Base-by-base conservation (phyloP, 2,888 invertebrate genomes). In the Rhimphoctona megacephalus region DNA sequence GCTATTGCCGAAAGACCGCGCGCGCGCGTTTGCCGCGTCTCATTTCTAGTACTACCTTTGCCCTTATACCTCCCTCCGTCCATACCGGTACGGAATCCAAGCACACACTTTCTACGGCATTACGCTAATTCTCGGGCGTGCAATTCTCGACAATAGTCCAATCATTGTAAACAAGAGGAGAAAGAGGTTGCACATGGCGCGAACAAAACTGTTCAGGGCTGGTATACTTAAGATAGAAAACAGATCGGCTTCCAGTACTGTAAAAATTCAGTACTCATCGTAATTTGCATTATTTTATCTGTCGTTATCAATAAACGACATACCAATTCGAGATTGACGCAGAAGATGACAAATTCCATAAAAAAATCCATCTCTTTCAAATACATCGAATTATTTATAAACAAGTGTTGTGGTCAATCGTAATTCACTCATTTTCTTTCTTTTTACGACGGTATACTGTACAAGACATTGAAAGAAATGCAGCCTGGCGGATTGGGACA, bases 151-250 rank as follows among this genome's bases (percentile, higher is more conserved):
- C 86, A 89, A 89, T 88, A 88, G 85, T 85, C 85, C 87, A 88
- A 89, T 89, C 87, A 88, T 85, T 88, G 89, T 87, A 88, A 88
- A 88, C 86, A 85, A 89, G 78, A 81, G 81, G 83, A 79, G 89
- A 46, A 81, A 74, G 80, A 78, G 80, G 52, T 25, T 64, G 78
- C 57, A 57, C 74, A 66, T 25, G 57, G 73, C 70, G 43, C 33
- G 74, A 66, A 77, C 67, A 82, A 72, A 85, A 80, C 81, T 76
- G 57, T 77, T 67, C 43, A 39, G 43, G 66, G 61, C 67, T 30
- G 61, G 33, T 76, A 67, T 61, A 39, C 36, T 52, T 3, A 46
- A 30, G 70, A 73, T 57, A 74, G 43, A 74, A 76, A 33, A 57
- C 54, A 74, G 81, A 67, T 36, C 7, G 30, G 33, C 39, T 49